Evolutionary conservation across 2,888 invertebrate species (phyloP), one percentile per base, ranked within the genome.

Genomic region (Drosophila mayaguana): DNA sequence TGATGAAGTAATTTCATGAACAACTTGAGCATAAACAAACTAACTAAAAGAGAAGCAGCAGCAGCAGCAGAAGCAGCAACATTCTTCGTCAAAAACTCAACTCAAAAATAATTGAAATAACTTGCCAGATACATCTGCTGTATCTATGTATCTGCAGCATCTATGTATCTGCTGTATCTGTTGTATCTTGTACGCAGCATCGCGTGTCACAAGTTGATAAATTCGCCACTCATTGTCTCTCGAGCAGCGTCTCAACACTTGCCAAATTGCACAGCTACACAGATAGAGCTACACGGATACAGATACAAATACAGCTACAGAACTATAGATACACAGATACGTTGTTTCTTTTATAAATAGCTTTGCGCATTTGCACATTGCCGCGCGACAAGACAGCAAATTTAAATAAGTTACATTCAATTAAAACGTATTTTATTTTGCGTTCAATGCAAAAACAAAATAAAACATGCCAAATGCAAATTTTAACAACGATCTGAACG

Each of bases 141-240:
- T 72, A 38, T 60, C 32, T 34, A 0, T 28, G 46, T 25, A 25
- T 28, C 25, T 40, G 16, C 56, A 3, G 36, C 34, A 57, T 59
- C 34, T 67, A 2, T 61, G 46, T 50, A 62, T 42, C 20, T 53
- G 40, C 61, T 60, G 46, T 54, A 61, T 42, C 20, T 53, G 53
- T 59, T 62, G 54, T 9, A n/a, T 18, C 14, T 8, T 36, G 53
- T 38, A 69, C 51, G 56, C 22, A 61, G 61, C 72, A 72, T 73
- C 87, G 81, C 75, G 69, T 87, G 87, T 84, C 87, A 80, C 81
- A 86, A 86, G 77, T 78, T 83, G 87, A 86, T 83, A 83, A 83
- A 86, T 86, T 62, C 63, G 56, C 68, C 57, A 77, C 81, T 79
- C 66, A 83, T 83, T 85, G 83, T 85, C 63, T 75, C 62, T 63